These are phyloP conservation scores for Physella acuta DNA, from an alignment of 1,140 invertebrate genomes.

Conservation along the genomic window DNA sequence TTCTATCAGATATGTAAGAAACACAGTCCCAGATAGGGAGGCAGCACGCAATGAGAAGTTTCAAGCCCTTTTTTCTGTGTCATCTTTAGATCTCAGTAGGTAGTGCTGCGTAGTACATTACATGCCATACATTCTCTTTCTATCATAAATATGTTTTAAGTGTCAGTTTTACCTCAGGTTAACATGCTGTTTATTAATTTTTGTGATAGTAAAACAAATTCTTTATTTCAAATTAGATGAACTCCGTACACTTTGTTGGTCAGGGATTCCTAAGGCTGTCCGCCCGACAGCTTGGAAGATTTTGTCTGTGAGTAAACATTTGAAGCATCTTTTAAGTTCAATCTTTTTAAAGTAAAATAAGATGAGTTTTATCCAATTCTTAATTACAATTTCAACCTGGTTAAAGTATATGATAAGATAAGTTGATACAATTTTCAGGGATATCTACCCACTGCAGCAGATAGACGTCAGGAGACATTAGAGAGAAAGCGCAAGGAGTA, in stretches of 20 bases:
- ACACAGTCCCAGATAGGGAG: constrained; percentile 61
- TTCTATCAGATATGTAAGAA: constrained; percentile 44
- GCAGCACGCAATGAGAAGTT: constrained; percentile 65
- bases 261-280: constrained; percentile 86
- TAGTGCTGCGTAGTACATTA: no score
- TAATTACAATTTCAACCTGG: no score
- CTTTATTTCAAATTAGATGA: constrained; percentile 65
- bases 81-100: constrained; percentile 47
- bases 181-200: no score
- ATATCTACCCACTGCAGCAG: constrained; percentile 87
- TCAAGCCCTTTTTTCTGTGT: constrained; percentile 43
- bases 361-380: no score
- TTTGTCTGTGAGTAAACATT: constrained; percentile 67
- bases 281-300: constrained; percentile 75
- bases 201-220: no score
- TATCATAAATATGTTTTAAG: no score
- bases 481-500: constrained; percentile 93
- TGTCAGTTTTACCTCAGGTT: no score
- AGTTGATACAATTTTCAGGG: constrained; percentile 69
- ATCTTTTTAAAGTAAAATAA: no score
- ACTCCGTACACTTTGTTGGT: constrained; percentile 89
- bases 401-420: no score
- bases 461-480: constrained; percentile 78
- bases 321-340: no score
- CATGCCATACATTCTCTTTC: no score